Conservation (phyloP, 2,113 vertebrate genomes). For the Cephalopterus ornatus region DNA sequence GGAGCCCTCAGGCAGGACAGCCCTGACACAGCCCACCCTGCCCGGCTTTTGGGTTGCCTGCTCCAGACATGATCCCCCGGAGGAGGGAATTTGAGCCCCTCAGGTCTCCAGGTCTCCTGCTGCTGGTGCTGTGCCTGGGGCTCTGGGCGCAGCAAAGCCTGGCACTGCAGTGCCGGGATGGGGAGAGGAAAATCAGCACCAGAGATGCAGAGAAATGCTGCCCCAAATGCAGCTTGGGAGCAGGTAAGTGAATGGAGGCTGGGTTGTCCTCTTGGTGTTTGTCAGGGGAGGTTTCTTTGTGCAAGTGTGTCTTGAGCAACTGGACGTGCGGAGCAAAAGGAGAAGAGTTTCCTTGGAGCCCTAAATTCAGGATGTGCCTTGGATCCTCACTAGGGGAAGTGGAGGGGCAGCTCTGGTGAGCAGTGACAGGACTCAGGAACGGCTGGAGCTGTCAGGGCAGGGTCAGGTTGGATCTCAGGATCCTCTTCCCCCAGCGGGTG, state of each 20-base stretch:
- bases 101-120: background rate
- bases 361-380: background rate
- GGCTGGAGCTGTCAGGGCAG: background rate
- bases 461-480: background rate
- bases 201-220: background rate
- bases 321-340: background rate
- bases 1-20: background rate
- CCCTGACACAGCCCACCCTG: background rate
- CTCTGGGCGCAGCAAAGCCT: background rate
- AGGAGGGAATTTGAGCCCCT: rapidly evolving
- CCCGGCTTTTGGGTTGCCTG: background rate
- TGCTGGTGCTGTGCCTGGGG: background rate
- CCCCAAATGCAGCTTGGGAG: background rate
- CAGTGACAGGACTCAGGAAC: background rate
- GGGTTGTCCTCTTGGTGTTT: background rate
- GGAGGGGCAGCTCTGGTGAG: background rate
- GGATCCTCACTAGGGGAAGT: background rate
- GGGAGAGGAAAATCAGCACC: background rate
- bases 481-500: background rate
- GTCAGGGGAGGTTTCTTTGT: background rate
- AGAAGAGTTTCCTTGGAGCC: background rate
- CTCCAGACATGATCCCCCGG: background rate
- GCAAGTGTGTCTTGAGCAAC: background rate
- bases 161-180: background rate
- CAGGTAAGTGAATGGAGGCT: background rate